Percentiles rank a stretch among this genome's conserved stretches.
These are phyloP conservation scores for Phalacrocorax carbo DNA, from an alignment of 2,113 vertebrate genomes.

Conservation along the genomic window DNA sequence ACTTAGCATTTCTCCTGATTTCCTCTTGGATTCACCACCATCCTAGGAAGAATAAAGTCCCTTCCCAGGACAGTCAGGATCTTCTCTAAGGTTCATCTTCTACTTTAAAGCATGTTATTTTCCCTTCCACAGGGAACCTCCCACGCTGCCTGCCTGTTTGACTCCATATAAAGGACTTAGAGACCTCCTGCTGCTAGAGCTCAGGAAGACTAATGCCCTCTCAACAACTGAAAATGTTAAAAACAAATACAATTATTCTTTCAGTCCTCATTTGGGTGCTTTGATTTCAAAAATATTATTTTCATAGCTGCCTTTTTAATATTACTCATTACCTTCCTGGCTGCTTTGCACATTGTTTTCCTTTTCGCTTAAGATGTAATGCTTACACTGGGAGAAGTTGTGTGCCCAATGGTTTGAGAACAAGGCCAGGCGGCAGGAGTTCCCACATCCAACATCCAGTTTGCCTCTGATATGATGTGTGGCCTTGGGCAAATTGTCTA, in stretches of 20 bases:
- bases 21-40: background rate
- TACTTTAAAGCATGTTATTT: background rate
- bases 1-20: background rate
- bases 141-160: background rate
- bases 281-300: conserved; percentile 38
- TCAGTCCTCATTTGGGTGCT: background rate
- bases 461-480: background rate
- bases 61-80: background rate
- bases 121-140: background rate
- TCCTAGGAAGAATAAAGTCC: background rate
- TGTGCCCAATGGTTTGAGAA: background rate
- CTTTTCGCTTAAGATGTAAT: background rate
- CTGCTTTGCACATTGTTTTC: background rate
- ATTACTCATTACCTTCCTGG: conserved; percentile 14
- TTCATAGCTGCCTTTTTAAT: conserved; percentile 28
- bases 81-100: background rate
- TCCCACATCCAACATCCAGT: background rate
- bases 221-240: background rate
- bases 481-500: background rate
- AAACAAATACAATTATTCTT: background rate
- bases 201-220: background rate
- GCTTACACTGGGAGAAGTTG: background rate
- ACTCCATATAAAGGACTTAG: background rate
- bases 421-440: background rate
- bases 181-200: background rate